Conservation (phyloP, 2,797 vertebrate species). For the Acipenser ruthenus region DNA sequence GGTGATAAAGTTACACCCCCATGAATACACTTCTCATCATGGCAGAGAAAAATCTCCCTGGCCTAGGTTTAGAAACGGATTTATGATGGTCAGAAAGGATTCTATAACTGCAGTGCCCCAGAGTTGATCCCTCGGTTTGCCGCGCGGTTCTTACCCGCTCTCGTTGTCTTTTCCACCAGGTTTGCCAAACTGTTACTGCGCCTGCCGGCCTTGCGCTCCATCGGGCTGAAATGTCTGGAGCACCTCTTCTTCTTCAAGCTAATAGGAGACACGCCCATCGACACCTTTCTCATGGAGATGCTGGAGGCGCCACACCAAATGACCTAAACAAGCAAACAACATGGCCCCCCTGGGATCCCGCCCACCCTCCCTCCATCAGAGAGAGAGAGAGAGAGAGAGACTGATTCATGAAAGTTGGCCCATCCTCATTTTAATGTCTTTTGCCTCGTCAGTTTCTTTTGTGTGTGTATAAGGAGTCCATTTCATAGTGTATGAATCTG, state of each 20-base stretch:
- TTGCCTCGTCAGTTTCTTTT: slow-evolving; percentile 15
- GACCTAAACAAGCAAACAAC: slow-evolving; percentile 66
- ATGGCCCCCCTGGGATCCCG: slow-evolving; percentile 7
- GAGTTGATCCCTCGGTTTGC: no score
- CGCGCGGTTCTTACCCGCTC: no score
- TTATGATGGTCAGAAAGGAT: no score
- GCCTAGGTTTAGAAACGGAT: no score
- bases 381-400: slow-evolving; percentile 22
- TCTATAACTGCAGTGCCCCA: no score
- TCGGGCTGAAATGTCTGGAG: slow-evolving; percentile 96
- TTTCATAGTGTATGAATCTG: slow-evolving; percentile 39
- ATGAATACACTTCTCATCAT: no score
- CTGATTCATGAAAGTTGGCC: slow-evolving; percentile 31
- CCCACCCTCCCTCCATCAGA: slow-evolving; percentile 21
- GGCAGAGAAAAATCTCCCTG: no score
- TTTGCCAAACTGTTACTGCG: slow-evolving; percentile 92
- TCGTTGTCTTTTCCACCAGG: slow-evolving; percentile 47
- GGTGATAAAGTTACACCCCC: no score
- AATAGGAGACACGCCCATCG: slow-evolving; percentile 96
- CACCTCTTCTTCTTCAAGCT: slow-evolving; percentile 99
- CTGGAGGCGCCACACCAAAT: slow-evolving; percentile 96
- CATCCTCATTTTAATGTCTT: no score
- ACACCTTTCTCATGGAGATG: slow-evolving; percentile 99
- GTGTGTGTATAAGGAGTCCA: slow-evolving; percentile 29
- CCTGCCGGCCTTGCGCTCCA: slow-evolving; percentile 90